Evolutionary conservation across 1,140 invertebrate genomes (phyloP), one percentile per base, ranked within the genome.

Genomic region (Drosophila persimilis): DNA sequence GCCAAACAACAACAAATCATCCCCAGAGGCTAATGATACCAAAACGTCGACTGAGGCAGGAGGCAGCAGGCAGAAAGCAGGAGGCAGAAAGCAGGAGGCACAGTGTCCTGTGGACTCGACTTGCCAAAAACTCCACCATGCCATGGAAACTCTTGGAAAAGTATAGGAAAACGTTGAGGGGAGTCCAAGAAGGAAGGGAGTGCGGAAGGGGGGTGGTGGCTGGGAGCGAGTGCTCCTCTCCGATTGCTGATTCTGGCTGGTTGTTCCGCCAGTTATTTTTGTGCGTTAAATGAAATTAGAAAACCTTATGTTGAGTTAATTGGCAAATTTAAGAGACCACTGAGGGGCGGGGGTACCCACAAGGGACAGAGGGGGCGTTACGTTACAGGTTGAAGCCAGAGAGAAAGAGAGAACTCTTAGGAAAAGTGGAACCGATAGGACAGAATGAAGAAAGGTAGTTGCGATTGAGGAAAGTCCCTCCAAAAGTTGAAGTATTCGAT

Each of bases 1-100:
- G 83, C 78, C 78, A 77, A 90, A 90, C 65, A 90, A 88, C 81
- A 88, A 81, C 85, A 89, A 89, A 86, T 86, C 83, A 86, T 88
- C 83, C 83, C 83, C 83, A 66, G 83, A 88, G 83, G 78, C 83
- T 81, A 85, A 85, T 85, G 81, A 85, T 85, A 85, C 81, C 81
- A 44, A 80, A 85, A 39, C 35, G 35, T 13, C 83, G 83, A 86
- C 73, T 69, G 73, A 77, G 66, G 47, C 39, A 53, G 31, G 8
- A n/a, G n/a, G n/a, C n/a, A n/a, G n/a, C n/a, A 31, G n/a, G 17
- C 53, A 55, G 24, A 69, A 77, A 63, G 53, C 44, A 54, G 3
- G 8, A 39, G 9, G 20, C 54, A 56, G 20, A 69, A 77, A 63
- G 53, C 44, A 54, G 3, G 8, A 39, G 9, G 20, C 54, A 56